Percentiles rank a stretch among this genome's conserved stretches.
Conservation (phyloP, 1,140 invertebrate species). For the Trachelipus rathkii region DNA sequence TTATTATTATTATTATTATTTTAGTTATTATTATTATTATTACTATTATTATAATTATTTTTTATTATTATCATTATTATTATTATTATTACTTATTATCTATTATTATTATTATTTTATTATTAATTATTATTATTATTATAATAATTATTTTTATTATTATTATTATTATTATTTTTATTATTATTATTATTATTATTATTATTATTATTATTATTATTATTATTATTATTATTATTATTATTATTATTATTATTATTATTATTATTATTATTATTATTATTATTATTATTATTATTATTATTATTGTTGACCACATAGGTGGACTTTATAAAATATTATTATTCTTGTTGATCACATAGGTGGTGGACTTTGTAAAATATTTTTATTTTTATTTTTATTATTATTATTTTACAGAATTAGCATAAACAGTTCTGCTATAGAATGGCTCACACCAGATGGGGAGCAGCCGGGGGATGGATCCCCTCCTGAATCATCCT, state of each 20-base stretch:
- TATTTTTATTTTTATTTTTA: not conserved
- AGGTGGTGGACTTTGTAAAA: too few relatives aligned
- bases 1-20: slow-evolving; percentile 5
- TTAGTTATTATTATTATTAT: not conserved
- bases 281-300: slow-evolving; percentile 6
- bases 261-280: slow-evolving; percentile 6
- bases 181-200: not conserved
- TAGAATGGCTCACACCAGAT: slow-evolving; percentile 62
- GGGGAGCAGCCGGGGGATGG: slow-evolving; percentile 65
- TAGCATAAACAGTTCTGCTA: slow-evolving; percentile 55
- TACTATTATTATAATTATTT: too few relatives aligned
- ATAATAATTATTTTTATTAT: not conserved
- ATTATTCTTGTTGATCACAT: too few relatives aligned
- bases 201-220: not conserved
- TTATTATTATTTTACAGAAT: slow-evolving; percentile 47
- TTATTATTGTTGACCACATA: slow-evolving; percentile 6
- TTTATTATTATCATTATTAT: not conserved
- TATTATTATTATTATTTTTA: slow-evolving; percentile 4
- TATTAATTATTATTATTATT: not conserved
- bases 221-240: slow-evolving; percentile 7
- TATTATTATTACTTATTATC: too few relatives aligned
- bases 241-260: not conserved
- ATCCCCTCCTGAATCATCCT: slow-evolving; percentile 55
- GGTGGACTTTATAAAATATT: too few relatives aligned
- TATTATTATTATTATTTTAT: too few relatives aligned